Evolutionary conservation across 2,113 vertebrate species (phyloP).

Genomic region (Solea solea): DNA sequence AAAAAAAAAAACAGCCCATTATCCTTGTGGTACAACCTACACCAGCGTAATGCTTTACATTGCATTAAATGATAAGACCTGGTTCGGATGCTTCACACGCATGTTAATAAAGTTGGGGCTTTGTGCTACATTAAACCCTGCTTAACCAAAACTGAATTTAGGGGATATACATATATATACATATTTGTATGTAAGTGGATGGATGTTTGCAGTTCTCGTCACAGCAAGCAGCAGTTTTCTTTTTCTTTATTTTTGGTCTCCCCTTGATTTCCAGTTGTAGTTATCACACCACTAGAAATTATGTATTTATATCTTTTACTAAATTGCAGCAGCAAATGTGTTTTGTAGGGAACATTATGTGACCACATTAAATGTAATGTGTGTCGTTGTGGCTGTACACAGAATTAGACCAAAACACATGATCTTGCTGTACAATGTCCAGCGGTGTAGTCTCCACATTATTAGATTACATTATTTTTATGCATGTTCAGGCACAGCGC

Average conservation of each 20-base stretch:
- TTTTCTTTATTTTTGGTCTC: background rate
- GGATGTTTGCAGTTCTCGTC: background rate
- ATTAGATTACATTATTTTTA: background rate
- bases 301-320: background rate
- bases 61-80: constrained; percentile 24
- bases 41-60: constrained; percentile 18
- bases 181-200: constrained; percentile 3
- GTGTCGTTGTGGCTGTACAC: too few relatives aligned
- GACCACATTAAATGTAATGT: background rate
- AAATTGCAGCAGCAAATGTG: background rate
- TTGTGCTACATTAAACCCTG: constrained; percentile 17
- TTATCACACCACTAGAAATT: background rate
- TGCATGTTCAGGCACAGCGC: background rate
- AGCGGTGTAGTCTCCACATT: too few relatives aligned
- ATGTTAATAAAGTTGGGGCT: constrained; percentile 6
- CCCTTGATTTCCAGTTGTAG: background rate
- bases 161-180: too few relatives aligned
- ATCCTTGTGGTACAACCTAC: constrained; percentile 5
- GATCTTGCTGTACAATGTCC: too few relatives aligned
- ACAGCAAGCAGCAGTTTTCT: background rate
- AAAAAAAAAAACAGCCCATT: constrained; percentile 33
- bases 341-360: background rate
- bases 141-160: background rate
- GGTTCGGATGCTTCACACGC: background rate
- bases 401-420: too few relatives aligned